Conservation (phyloP, 2,113 vertebrate genomes). For the Atherinomorus stipes region DNA sequence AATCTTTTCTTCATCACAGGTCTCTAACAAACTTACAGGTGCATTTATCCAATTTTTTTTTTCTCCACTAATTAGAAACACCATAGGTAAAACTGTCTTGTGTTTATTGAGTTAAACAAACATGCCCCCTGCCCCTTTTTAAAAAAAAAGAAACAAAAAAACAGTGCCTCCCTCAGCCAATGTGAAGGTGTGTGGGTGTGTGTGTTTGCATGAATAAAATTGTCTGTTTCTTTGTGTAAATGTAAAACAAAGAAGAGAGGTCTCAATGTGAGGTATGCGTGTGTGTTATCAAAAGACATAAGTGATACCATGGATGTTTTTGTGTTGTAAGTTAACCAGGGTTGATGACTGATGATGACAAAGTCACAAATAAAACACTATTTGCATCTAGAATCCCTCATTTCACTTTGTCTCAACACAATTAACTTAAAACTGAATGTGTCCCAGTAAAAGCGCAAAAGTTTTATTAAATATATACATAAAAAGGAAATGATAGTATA, state of each 20-base stretch:
- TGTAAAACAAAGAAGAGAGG: neutral
- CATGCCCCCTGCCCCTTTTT: too few species aligned
- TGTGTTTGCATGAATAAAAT: slow-evolving; percentile 27
- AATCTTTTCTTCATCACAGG: too few species aligned
- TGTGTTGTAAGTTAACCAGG: slow-evolving; percentile 32
- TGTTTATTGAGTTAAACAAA: slow-evolving; percentile 25
- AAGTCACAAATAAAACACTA: slow-evolving; percentile 50
- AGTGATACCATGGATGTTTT: slow-evolving; percentile 16
- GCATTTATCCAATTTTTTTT: slow-evolving; percentile 4
- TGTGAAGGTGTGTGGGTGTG: slow-evolving; percentile 36
- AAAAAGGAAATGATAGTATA: too few species aligned
- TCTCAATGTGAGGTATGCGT: neutral
- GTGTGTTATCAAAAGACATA: neutral
- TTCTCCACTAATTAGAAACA: slow-evolving; percentile 9
- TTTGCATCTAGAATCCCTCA: slow-evolving; percentile 19
- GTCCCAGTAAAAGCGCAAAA: too few species aligned
- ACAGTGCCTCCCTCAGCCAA: slow-evolving; percentile 27
- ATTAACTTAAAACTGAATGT: neutral
- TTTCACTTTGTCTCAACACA: neutral
- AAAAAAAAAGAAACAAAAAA: too few species aligned
- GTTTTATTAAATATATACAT: too few species aligned
- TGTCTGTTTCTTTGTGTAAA: slow-evolving; percentile 7
- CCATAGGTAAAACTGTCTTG: neutral
- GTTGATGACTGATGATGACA: slow-evolving; percentile 16
- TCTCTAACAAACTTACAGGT: neutral